Base-by-base conservation (phyloP, 1,140 invertebrate genomes). In the Eubasilissa regina region DNA sequence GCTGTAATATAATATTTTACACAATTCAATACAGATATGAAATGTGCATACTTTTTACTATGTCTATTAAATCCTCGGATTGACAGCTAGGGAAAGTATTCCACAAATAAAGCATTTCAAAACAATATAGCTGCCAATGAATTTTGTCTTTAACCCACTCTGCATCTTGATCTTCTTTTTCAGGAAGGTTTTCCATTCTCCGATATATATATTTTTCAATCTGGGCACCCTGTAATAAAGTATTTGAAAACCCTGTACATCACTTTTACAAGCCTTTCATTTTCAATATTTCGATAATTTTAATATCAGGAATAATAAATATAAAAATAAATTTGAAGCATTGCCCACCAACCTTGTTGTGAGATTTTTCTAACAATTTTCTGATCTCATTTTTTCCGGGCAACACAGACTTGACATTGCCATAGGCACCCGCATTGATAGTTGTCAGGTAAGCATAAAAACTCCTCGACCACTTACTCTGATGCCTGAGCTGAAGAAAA, bases 21-120 rank as follows among this genome's bases (percentile, higher is more conserved):
- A 35, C 25, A 35, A 35, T 6, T 35, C 6, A 35, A 35, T 35
- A 35, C 1, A 35, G 25, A 35, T 35, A 35, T 35, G 1, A 1
- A 35, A 35, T 35, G 25, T 35, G 25, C 25, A 35, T 75, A 91
- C 91, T 90, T 81, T 82, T 75, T 58, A 91, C 83, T 81, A 93
- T 91, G 13, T 56, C 82, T 8, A 85, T 80, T 3, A 93, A 83
- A 66, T 90, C 87, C 43, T 89, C 86, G 0, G 73, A 53, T 4
- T 86, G 90, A 85, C 93, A 93, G 19, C 92, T 92, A 1, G 93
- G 90, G 80, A 95, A 86, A 4, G 93, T 91, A 84, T 94, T 94
- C 94, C 94, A 95, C 25, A 95, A 86, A 81, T 94, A 94, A 4
- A 95, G 86, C 81, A 94, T 87, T 85, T 95, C 94, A 83, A 93